Evolutionary conservation across 2,888 invertebrate genomes (phyloP), one percentile per base, ranked within the genome.

Genomic region (Nymphalis urticae): DNA sequence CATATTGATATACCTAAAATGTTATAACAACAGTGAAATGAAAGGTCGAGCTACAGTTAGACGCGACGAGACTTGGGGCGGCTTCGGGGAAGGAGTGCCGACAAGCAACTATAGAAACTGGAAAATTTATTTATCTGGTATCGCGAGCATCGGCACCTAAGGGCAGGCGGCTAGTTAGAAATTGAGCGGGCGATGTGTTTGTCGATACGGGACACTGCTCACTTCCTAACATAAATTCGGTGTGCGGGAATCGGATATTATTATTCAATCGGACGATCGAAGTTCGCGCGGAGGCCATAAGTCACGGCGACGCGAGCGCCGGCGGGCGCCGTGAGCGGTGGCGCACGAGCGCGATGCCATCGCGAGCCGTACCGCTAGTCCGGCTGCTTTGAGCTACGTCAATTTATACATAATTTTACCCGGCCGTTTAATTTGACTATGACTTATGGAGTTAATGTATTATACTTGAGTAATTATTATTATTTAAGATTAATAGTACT

Each of bases 161-260:
- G 85, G 89, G 85, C 82, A 81, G 76, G 80, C 78, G 78, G 75
- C 76, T 80, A 82, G 82, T 78, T 83, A 82, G 84, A 82, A 87
- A 87, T 83, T 82, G 87, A 82, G 82, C 82, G 81, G 79, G 76
- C 83, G 89, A 90, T 90, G 85, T 80, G 80, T 80, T 74, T 77
- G 77, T 82, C 84, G 91, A 90, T 91, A 90, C 85, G 86, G 87
- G 89, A 88, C 88, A 89, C 81, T 87, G 86, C 85, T 87, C 86
- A 90, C 89, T 91, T 90, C 90, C 89, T 90, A 89, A 90, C 90
- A 92, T 92, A 91, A 92, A 92, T 92, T 91, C 86, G 92, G 92
- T 90, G 86, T 82, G 86, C 87, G 85, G 86, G 89, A 90, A 90
- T 90, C 89, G 91, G 89, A 90, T 91, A 90, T 91, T 91, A 91